Base-by-base conservation (phyloP, 2,113 vertebrate genomes). In the Cyprinodon tularosa region DNA sequence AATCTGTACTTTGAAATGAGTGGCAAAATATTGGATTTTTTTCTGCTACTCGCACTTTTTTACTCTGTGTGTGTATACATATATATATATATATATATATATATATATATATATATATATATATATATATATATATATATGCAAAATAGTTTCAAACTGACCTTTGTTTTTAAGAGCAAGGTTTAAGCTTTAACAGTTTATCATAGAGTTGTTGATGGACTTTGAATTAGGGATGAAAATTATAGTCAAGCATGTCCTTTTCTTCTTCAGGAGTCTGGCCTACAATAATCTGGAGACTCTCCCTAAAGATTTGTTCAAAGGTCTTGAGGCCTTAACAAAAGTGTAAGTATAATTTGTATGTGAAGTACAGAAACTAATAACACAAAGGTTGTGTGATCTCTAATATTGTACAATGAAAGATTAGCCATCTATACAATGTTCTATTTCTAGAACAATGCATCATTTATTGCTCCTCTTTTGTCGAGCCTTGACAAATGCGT, bases 291-390 rank as follows among this genome's bases (percentile, higher is more conserved):
- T 99, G 47, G 96, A 98, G 78, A 96, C 96, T 3, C 95, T 99
- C 82, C 98, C 98, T 79, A 99, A 95, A 96, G 96, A 99, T 90
- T 94, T 99, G 92, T 99, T 99, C 93, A 98, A 96, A 92, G 98
- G 96, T 89, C 94, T 99, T 84, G 97, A 99, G 90, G 97, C 98
- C 70, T 94, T 99, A 93, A 98, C 97, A 59, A 99, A 98, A 94
- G 96, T 99, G 98, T 99, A 95, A 95, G 98, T 96, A 81, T 60
- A 8, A 67, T 44, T 72, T 66, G 10, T 37, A 42, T 70, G 13
- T 37, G 29, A 3, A 62, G 72, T 38, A 63, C 60, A 63, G n/a
- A 70, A 13, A 71, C 71, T 1, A 64, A 60, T 12, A 50, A 11
- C 17, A 36, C 47, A 60, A 38, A 64, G 39, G 50, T 70, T 68